Evolutionary conservation across 2,888 invertebrate genomes (phyloP).

Genomic region (Myopa tessellatipennis): DNA sequence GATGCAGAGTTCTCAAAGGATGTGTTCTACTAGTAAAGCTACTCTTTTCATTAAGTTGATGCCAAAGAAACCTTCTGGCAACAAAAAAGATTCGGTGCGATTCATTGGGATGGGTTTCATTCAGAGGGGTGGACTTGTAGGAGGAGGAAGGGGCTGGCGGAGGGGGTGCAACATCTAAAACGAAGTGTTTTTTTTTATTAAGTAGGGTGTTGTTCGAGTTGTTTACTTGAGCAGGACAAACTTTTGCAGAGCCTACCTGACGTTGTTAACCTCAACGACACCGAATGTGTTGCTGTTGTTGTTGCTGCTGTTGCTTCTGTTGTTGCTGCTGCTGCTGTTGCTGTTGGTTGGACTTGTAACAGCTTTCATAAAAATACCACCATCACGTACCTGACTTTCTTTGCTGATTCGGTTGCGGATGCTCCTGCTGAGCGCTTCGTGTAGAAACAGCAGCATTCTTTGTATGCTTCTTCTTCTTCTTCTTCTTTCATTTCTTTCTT

Average conservation of each 20-base stretch:
- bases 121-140: no score
- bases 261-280: not conserved
- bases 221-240: not conserved
- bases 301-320: no score
- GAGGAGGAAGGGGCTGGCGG: no score
- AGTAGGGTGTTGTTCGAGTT: not conserved
- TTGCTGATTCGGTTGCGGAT: not conserved
- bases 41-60: conserved; percentile 21
- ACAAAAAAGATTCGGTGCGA: not conserved
- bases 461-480: not conserved
- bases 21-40: not conserved
- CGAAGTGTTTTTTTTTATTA: not conserved
- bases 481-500: not conserved
- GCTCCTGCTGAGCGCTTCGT: not conserved
- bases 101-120: no score
- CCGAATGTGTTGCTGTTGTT: not conserved
- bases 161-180: not conserved
- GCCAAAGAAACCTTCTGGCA: not conserved
- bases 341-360: no score
- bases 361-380: no score
- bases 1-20: not conserved
- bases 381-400: not conserved
- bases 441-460: not conserved
- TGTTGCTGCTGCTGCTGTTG: no score
- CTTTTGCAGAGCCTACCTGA: not conserved